phyloP scores from a whole-genome alignment of 1,140 invertebrate species.

The Zaprionus capensis region DNA sequence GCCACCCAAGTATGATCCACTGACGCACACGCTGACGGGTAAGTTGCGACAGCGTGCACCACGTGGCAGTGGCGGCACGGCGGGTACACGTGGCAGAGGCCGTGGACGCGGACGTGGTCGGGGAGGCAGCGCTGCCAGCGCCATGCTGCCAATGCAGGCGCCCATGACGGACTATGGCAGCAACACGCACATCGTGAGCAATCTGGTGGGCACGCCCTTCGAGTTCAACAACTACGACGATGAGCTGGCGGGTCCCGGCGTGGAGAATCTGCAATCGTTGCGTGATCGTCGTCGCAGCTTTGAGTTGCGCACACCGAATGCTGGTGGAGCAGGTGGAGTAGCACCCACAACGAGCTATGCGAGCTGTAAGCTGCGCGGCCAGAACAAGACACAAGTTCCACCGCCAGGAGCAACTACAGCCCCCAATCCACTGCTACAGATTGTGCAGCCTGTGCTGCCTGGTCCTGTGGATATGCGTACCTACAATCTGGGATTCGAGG shows the following conservation, averaged over 20 bases:
- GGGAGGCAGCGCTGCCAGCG: conserved; percentile 47
- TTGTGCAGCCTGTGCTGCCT: conserved; percentile 89
- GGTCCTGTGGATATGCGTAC: conserved; percentile 95
- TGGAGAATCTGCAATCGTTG: conserved; percentile 92
- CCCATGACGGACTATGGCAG: conserved; percentile 77
- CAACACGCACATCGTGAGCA: conserved; percentile 85
- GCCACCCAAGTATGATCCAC: conserved; percentile 67
- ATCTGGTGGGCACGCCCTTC: conserved; percentile 93
- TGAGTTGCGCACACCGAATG: conserved; percentile 56
- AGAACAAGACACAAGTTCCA: conserved; percentile 38
- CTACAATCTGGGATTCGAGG: conserved; percentile 88
- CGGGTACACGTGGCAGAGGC: conserved; percentile 88
- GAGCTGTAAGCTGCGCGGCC: conserved; percentile 50
- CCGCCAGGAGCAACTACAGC: conserved; percentile 9
- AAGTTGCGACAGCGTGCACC: conserved; percentile 85
- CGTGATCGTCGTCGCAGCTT: conserved; percentile 90
- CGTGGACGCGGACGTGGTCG: conserved; percentile 87
- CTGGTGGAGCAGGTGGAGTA: background rate
- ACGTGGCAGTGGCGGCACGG: conserved; percentile 85
- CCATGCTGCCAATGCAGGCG: conserved; percentile 71
- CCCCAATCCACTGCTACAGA: conserved; percentile 51
- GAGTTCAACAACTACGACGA: conserved; percentile 93
- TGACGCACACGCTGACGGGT: conserved; percentile 76
- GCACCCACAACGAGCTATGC: conserved; percentile 32
- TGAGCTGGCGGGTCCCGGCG: conserved; percentile 89